phyloP scores from a whole-genome alignment of 2,888 invertebrate species.

The Drosophila silvestris region DNA sequence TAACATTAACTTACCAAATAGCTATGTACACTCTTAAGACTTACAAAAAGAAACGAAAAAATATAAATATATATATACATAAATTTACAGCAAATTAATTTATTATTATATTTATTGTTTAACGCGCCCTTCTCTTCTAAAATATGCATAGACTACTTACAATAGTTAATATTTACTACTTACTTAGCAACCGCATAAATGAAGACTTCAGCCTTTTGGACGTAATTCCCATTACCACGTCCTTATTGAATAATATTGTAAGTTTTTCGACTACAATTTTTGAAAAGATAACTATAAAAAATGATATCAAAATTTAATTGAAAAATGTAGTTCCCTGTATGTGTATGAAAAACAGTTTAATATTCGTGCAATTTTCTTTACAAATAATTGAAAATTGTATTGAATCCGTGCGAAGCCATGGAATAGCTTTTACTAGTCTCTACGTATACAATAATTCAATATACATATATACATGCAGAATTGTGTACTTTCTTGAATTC shows the following conservation, averaged over 20 bases:
- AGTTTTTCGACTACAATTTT: background rate
- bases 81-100: background rate
- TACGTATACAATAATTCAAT: background rate
- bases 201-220: background rate
- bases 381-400: background rate
- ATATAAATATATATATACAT: background rate
- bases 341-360: background rate
- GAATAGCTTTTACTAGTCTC: background rate
- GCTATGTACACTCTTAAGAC: background rate
- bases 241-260: background rate
- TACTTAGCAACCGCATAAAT: background rate
- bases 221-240: background rate
- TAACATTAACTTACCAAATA: background rate
- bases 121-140: background rate
- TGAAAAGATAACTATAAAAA: background rate
- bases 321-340: background rate
- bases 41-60: background rate
- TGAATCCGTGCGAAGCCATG: background rate
- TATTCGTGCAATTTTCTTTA: background rate
- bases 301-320: background rate
- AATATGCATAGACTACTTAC: background rate
- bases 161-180: background rate
- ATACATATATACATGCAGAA: background rate
- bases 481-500: constrained; percentile 4
- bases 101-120: background rate